phyloP scores from a whole-genome alignment of 2,797 vertebrate species.

The Paramormyrops hopkinsi region DNA sequence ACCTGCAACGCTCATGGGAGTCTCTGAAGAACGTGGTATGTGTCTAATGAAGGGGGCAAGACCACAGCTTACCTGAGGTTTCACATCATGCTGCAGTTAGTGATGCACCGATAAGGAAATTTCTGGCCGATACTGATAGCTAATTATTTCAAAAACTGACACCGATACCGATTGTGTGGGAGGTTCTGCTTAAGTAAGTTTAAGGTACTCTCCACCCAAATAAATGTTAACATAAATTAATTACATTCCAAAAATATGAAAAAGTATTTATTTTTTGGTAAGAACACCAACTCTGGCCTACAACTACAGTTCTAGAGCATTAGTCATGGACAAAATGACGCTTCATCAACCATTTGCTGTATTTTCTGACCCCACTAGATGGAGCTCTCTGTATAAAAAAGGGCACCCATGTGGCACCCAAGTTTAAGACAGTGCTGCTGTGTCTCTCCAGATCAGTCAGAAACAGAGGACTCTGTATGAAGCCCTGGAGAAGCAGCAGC shows the following conservation, averaged over 20 bases:
- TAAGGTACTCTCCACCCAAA: neutral
- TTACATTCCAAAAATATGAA: neutral
- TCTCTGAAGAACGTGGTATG: slow-evolving; percentile 94
- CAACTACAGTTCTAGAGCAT: neutral
- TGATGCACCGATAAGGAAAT: neutral
- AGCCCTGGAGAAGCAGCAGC: slow-evolving; percentile 88
- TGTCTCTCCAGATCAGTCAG: slow-evolving; percentile 77
- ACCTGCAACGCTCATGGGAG: slow-evolving; percentile 96
- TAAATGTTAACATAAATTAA: neutral
- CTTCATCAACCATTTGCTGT: neutral
- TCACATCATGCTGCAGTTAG: neutral
- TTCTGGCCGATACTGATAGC: neutral
- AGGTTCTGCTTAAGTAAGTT: neutral
- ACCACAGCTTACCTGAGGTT: neutral
- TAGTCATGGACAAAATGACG: neutral
- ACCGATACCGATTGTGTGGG: neutral
- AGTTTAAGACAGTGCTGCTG: neutral
- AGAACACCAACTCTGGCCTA: neutral
- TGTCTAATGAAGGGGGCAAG: slow-evolving; percentile 25
- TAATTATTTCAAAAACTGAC: too few relatives aligned
- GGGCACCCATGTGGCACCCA: neutral
- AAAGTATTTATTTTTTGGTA: neutral
- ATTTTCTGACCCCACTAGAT: neutral
- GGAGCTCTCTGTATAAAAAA: neutral
- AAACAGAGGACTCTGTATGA: slow-evolving; percentile 94